Conservation (phyloP, 2,113 vertebrate species). For the Tragelaphus buxtoni region DNA sequence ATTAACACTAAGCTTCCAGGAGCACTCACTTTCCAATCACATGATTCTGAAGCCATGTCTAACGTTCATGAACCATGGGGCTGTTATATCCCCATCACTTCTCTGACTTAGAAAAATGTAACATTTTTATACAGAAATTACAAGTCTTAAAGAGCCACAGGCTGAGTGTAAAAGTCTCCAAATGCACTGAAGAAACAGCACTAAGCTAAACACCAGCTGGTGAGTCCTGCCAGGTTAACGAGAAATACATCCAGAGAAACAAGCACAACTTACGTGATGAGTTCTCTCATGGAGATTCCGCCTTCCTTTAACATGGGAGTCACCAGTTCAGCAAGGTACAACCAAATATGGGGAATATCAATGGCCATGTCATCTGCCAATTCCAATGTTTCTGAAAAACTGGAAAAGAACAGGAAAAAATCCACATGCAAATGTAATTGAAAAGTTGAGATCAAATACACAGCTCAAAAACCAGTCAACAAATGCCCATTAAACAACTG, state of each 20-base stretch:
- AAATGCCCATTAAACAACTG: not conserved
- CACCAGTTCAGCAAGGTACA: constrained; percentile 96
- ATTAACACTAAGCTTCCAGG: not conserved
- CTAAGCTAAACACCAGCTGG: not conserved
- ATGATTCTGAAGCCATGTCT: not conserved
- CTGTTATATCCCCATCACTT: not conserved
- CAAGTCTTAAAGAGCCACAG: not conserved
- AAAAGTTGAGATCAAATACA: constrained; percentile 30
- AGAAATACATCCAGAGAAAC: rapidly evolving
- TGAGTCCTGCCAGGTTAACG: not conserved
- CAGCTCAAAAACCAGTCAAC: not conserved
- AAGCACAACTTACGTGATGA: constrained; percentile 85
- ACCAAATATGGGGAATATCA: constrained; percentile 98
- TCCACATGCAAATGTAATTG: constrained; percentile 31
- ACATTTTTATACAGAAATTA: not conserved
- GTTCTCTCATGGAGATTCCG: constrained; percentile 96
- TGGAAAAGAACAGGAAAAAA: not conserved
- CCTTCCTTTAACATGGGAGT: constrained; percentile 94
- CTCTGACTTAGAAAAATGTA: not conserved
- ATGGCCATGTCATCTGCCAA: constrained; percentile 98
- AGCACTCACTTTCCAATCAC: not conserved
- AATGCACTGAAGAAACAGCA: not conserved
- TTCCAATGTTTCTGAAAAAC: constrained; percentile 94
- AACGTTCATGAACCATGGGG: not conserved
- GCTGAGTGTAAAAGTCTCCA: not conserved